These are phyloP conservation scores for Pangasianodon hypophthalmus DNA, from an alignment of 2,113 vertebrate species.

Conservation along the genomic window DNA sequence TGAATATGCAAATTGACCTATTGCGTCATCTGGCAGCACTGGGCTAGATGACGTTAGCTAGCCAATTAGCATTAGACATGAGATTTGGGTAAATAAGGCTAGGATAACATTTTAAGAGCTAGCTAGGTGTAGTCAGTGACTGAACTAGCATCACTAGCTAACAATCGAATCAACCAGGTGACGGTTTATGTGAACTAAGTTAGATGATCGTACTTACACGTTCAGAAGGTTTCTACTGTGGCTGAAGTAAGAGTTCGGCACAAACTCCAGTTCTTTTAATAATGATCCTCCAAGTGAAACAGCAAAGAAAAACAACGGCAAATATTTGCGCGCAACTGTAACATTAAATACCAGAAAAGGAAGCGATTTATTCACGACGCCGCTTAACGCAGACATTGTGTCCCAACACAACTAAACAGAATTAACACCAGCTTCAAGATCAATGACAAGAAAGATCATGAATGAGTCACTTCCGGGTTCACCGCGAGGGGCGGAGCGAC, in stretches of 20 bases:
- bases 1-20: neutral
- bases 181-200: neutral
- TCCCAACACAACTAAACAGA: neutral
- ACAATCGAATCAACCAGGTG: neutral
- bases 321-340: slow-evolving; percentile 53
- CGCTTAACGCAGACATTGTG: slow-evolving; percentile 69
- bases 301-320: slow-evolving; percentile 72
- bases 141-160: neutral
- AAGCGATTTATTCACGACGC: slow-evolving; percentile 62
- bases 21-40: neutral
- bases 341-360: slow-evolving; percentile 58
- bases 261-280: slow-evolving; percentile 76
- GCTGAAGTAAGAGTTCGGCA: slow-evolving; percentile 82
- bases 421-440: neutral
- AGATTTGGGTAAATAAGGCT: neutral
- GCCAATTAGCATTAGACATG: neutral
- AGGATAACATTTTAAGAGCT: too few species aligned
- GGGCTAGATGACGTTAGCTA: neutral
- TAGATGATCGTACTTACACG: slow-evolving; percentile 76
- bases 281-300: slow-evolving; percentile 76
- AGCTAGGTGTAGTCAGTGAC: neutral
- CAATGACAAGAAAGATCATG: slow-evolving; percentile 19
- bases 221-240: slow-evolving; percentile 86
- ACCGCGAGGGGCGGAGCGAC: neutral
- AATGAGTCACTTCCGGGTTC: neutral